Evolutionary conservation across 2,888 invertebrate genomes (phyloP).

Genomic region (Cheilosia impressa): DNA sequence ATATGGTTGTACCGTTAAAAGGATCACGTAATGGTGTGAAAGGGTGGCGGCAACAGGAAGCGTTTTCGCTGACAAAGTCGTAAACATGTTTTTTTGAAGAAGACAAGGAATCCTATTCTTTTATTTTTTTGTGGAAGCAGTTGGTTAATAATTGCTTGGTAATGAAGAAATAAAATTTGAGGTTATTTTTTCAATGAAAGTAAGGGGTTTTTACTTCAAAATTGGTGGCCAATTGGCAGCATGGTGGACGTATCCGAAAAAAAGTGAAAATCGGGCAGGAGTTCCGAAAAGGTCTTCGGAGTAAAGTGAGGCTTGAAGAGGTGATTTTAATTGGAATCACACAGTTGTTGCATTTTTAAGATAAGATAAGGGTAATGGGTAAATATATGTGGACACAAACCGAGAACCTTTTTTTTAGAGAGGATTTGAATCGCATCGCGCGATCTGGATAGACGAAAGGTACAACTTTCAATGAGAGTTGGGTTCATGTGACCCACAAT

Average conservation of each 20-base stretch:
- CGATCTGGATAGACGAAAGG: no score
- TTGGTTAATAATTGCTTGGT: constrained; percentile 10
- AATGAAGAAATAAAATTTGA: constrained; percentile 43
- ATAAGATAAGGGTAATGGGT: no score
- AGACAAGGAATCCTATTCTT: neutral
- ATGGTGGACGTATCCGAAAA: neutral
- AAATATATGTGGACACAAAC: no score
- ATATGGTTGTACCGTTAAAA: constrained; percentile 72
- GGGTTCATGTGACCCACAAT: no score
- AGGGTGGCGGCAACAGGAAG: constrained; percentile 65
- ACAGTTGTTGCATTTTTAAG: no score
- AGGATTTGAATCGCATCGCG: no score
- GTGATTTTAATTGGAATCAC: neutral
- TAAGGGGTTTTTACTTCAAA: neutral
- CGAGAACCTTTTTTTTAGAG: no score
- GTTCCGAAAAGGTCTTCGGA: neutral
- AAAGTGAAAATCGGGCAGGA: neutral
- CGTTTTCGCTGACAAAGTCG: constrained; percentile 42
- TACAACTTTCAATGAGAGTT: no score
- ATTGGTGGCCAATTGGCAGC: neutral
- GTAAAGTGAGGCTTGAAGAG: neutral
- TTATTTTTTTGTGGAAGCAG: constrained; percentile 1
- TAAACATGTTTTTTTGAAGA: constrained; percentile 16
- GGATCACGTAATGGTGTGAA: constrained; percentile 68
- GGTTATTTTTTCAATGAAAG: neutral